Base-by-base conservation (phyloP, 2,797 vertebrate genomes). In the Sebastes trivittatus region DNA sequence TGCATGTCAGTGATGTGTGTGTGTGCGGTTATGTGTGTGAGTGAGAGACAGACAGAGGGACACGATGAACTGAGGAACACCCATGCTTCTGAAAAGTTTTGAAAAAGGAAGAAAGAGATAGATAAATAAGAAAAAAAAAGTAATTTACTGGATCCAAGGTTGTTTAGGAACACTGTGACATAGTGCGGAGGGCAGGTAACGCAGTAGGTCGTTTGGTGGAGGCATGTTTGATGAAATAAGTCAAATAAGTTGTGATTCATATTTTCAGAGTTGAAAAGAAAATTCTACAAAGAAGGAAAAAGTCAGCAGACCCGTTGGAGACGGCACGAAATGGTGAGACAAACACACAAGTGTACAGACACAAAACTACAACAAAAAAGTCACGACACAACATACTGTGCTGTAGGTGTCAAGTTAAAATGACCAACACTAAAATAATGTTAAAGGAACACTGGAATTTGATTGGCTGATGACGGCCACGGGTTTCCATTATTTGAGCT, bases 21-120 rank as follows among this genome's bases (percentile, higher is more conserved):
- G 25, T 27, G 66, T 52, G 34, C 6, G 67, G 27, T 61, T 58
- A 22, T 14, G 55, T 18, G 73, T 7, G 32, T 9, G 74, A 29
- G 65, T 14, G 27, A 67, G 70, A 20, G n/a, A 27, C 23, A 30
- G 58, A 18, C 23, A 30, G 58, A 18, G 25, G 1, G 23, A 58
- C 22, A 25, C 2, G 49, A 54, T 22, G 49, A 36, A 30, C 2
- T 23, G 27, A 81, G 60, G 71, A 88, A 89, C 82, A 88, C 77
- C 78, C 87, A 87, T 77, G 64, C 11, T 66, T 78, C 20, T 65
- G 36, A 52, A 73, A 66, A 59, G 11, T 80, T 64, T 83, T 78
- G 49, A 59, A 65, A 75, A 75, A 71, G 2, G 32, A 25, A 72
- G 23, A 75, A 42, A 6, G 25, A 61, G 27, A 71, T 72, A 27